These are phyloP conservation scores for Hycleus cichorii DNA, from an alignment of 1,140 invertebrate species.

Conservation along the genomic window DNA sequence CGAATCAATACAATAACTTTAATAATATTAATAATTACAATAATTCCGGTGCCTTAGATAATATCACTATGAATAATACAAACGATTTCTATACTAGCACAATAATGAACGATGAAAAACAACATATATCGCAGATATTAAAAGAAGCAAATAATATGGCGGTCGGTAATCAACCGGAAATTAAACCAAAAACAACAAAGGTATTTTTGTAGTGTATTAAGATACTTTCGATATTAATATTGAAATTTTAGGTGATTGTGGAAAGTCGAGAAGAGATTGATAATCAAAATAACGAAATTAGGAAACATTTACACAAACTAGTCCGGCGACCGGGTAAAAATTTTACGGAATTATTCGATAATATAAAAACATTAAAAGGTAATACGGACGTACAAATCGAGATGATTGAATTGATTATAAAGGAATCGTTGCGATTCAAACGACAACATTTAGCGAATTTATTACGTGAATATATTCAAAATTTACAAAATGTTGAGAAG, in stretches of 20 bases:
- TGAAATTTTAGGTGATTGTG: neutral
- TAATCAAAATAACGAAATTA: constrained; percentile 42
- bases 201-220: neutral
- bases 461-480: constrained; percentile 17
- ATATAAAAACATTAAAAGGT: constrained; percentile 65
- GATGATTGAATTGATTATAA: constrained; percentile 66
- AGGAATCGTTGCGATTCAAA: constrained; percentile 75
- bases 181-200: constrained; percentile 3
- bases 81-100: constrained; percentile 24
- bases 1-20: constrained; percentile 21
- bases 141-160: constrained; percentile 34
- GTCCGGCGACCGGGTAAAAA: constrained; percentile 50
- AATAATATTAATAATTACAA: neutral
- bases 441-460: constrained; percentile 58
- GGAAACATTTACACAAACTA: constrained; percentile 49
- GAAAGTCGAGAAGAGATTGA: constrained; percentile 40
- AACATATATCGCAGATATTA: constrained; percentile 38
- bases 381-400: constrained; percentile 57
- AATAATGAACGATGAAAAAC: constrained; percentile 25
- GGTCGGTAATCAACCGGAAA: constrained; percentile 4
- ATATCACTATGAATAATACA: constrained; percentile 12
- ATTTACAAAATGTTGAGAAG: constrained; percentile 19
- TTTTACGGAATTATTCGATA: constrained; percentile 61
- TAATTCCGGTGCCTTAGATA: constrained; percentile 11
- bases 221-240: neutral